Percentiles rank a stretch among this genome's conserved stretches.
Conservation (phyloP, 2,113 vertebrate species). For the Triplophysa rosa region DNA sequence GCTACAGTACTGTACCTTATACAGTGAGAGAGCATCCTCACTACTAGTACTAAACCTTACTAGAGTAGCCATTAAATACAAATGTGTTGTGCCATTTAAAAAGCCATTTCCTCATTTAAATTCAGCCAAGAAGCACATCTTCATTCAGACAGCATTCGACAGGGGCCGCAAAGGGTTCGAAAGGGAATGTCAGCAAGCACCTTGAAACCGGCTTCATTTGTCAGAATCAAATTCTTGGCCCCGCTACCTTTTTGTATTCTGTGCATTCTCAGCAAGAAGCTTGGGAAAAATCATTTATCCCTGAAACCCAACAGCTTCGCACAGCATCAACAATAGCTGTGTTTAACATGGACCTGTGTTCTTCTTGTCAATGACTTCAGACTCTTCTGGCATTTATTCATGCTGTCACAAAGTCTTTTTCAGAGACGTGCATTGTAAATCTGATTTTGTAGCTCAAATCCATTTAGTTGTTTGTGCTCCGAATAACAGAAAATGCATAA, state of each 20-base stretch:
- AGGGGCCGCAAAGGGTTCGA: constrained; percentile 24
- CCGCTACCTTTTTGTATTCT: constrained; percentile 51
- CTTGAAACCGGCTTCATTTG: constrained; percentile 58
- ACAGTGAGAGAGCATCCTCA: background rate
- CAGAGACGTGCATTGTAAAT: background rate
- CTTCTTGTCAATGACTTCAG: constrained; percentile 46
- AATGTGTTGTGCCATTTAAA: background rate
- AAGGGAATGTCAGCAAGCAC: constrained; percentile 48
- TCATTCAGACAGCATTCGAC: constrained; percentile 22
- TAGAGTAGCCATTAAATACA: background rate
- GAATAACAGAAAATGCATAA: background rate
- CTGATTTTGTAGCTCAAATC: background rate
- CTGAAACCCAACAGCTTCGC: constrained; percentile 54
- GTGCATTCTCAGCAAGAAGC: constrained; percentile 53
- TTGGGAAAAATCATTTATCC: constrained; percentile 60
- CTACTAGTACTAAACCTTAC: background rate
- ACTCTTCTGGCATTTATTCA: background rate
- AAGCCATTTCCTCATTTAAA: constrained; percentile 24
- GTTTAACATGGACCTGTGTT: constrained; percentile 56
- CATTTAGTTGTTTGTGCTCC: background rate
- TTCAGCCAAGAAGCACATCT: constrained; percentile 6
- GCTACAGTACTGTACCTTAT: background rate
- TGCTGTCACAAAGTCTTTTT: background rate
- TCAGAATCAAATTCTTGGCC: constrained; percentile 58
- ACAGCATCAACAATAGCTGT: constrained; percentile 58